Evolutionary conservation across 1,140 invertebrate genomes (phyloP), one percentile per base, ranked within the genome.

Genomic region (Aphelenchoides besseyi): DNA sequence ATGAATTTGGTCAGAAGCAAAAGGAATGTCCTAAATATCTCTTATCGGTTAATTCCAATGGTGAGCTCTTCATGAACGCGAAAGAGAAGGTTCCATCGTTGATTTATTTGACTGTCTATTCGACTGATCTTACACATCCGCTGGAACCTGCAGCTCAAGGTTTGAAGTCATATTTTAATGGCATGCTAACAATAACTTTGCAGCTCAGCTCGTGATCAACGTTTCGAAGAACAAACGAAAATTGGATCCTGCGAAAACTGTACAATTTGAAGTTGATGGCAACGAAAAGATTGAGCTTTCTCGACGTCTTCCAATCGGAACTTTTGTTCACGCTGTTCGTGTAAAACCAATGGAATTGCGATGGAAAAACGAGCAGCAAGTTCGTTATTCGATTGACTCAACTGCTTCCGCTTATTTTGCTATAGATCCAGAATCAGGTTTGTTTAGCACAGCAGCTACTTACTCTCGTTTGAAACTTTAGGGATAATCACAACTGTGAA

Each of bases 401-500:
- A 59, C 5, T 28, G 5, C 5, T 33, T 59, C 5, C 12, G 5
- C 5, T 33, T 59, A 29, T 33, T 59, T 59, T 59, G 26, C 55
- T 28, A 59, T 59, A 8, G 55, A 59, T 33, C 5, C 5, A 33
- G 32, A 8, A 8, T 5, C 55, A 28, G 55, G 55, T 59, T 8
- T n/a, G 5, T 41, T 41, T 8, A 41, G n/a, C 5, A n/a, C n/a
- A 48, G 41, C 23, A 23, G 41, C 41, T 48, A 12, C 41, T 48
- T 23, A 23, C 41, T 48, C 41, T 48, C 5, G 55, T 59, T 8
- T 33, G 23, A 28, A 59, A 23, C 18, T 59, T 28, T 33, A 59
- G 55, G 55, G 5, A 33, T 59, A 33, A 59, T 59, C 55, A 59
- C 55, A 33, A 59, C 55, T 8, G 18, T 8, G 12, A 18, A 59